These are phyloP conservation scores for Pseudochirops corinnae DNA, from an alignment of 2,797 vertebrate genomes.

Conservation along the genomic window DNA sequence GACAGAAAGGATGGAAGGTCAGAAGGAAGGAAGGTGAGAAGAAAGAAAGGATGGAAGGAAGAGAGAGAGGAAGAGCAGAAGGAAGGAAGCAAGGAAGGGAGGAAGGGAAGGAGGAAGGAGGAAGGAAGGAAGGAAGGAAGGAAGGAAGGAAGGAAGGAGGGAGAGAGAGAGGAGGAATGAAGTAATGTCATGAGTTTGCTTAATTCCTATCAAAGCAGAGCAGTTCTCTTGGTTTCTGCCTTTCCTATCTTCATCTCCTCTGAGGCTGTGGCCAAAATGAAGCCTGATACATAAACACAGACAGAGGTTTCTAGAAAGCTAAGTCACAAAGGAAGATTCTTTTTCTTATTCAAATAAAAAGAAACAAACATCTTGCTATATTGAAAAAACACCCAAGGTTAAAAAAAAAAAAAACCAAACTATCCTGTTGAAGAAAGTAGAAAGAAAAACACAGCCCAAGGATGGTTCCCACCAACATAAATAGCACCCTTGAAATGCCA, in stretches of 20 bases:
- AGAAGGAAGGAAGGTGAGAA: not conserved
- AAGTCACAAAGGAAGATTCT: constrained; percentile 1
- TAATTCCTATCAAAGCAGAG: not conserved
- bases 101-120: too few species aligned
- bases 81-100: too few species aligned
- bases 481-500: constrained; percentile 54
- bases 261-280: not conserved
- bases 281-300: not conserved
- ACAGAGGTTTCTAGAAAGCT: not conserved
- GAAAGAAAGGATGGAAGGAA: not conserved
- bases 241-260: not conserved
- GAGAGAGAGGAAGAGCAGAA: too few species aligned
- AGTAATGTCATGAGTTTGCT: not conserved
- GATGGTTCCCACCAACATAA: not conserved
- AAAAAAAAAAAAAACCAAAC: constrained; percentile 26
- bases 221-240: not conserved
- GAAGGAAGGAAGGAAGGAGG: not conserved
- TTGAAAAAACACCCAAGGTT: constrained; percentile 52
- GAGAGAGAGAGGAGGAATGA: not conserved
- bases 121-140: too few species aligned
- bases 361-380: constrained; percentile 49
- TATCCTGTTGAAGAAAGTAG: constrained; percentile 27
- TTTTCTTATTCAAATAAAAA: constrained; percentile 42
- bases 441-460: constrained; percentile 49
- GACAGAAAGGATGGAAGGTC: too few species aligned